Conservation (phyloP, 2,113 vertebrate genomes). For the Podarcis muralis region DNA sequence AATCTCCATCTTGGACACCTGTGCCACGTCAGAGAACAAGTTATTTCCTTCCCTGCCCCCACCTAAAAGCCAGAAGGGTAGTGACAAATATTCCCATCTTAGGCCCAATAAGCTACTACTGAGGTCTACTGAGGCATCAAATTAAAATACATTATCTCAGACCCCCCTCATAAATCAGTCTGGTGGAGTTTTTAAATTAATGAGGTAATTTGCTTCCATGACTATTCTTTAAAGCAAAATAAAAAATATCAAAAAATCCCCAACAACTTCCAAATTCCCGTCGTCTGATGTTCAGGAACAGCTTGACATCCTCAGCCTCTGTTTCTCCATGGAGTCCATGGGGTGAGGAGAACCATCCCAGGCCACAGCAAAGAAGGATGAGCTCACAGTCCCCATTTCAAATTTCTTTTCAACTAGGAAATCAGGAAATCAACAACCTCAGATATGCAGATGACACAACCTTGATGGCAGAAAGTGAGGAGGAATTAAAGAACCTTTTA, state of each 20-base stretch:
- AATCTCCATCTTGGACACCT: not conserved
- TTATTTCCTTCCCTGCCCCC: not conserved
- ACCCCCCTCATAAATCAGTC: not conserved
- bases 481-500: too few species aligned
- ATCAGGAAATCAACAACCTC: too few species aligned
- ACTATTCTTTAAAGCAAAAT: not conserved
- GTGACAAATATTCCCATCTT: not conserved
- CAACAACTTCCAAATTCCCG: not conserved
- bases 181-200: not conserved
- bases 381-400: not conserved
- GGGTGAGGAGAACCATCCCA: not conserved
- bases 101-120: not conserved
- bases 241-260: too few species aligned
- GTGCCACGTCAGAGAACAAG: not conserved
- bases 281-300: not conserved
- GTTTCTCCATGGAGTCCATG: too few species aligned
- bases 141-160: constrained; percentile 16
- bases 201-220: not conserved
- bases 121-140: constrained; percentile 11
- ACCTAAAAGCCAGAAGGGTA: not conserved
- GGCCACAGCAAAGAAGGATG: not conserved
- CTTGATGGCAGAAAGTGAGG: too few species aligned
- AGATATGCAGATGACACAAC: too few species aligned
- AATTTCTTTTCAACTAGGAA: too few species aligned
- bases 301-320: not conserved